These are phyloP conservation scores for Euplexia lucipara DNA, from an alignment of 2,888 invertebrate species.

Conservation along the genomic window DNA sequence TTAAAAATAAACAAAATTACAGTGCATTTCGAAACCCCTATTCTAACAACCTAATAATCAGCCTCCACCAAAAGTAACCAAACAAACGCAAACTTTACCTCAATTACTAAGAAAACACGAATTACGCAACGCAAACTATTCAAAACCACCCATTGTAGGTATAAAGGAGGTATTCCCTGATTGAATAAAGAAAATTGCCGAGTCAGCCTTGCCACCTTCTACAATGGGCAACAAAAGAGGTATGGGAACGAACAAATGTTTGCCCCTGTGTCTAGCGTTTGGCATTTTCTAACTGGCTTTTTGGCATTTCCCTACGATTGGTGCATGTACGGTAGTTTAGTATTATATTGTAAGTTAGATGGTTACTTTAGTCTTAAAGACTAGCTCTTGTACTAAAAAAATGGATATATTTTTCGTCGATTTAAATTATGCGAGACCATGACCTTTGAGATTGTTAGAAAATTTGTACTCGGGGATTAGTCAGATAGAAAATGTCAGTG, in stretches of 20 bases:
- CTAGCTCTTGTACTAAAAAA: not conserved
- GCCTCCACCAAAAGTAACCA: slow-evolving; percentile 11
- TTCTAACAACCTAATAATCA: slow-evolving; percentile 28
- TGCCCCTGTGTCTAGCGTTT: slow-evolving; percentile 70
- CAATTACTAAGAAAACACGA: slow-evolving; percentile 56
- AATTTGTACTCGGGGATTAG: no score
- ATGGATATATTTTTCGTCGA: not conserved
- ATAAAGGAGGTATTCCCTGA: slow-evolving; percentile 64
- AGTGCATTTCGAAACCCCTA: not conserved
- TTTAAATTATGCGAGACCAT: not conserved
- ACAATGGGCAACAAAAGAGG: slow-evolving; percentile 68
- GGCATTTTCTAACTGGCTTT: slow-evolving; percentile 74
- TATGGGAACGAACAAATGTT: slow-evolving; percentile 72
- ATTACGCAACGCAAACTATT: slow-evolving; percentile 63
- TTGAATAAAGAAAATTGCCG: slow-evolving; percentile 70
- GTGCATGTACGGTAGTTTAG: slow-evolving; percentile 45
- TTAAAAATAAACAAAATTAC: not conserved
- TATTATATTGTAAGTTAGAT: slow-evolving; percentile 25
- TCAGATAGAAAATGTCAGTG: no score
- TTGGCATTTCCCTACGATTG: slow-evolving; percentile 69
- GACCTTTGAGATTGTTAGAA: not conserved
- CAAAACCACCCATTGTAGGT: slow-evolving; percentile 47
- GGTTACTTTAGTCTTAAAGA: not conserved
- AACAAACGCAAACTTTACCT: slow-evolving; percentile 34
- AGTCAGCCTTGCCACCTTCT: slow-evolving; percentile 68